Base-by-base conservation (phyloP, 2,797 vertebrate species). In the Micropoecilia bifurca region DNA sequence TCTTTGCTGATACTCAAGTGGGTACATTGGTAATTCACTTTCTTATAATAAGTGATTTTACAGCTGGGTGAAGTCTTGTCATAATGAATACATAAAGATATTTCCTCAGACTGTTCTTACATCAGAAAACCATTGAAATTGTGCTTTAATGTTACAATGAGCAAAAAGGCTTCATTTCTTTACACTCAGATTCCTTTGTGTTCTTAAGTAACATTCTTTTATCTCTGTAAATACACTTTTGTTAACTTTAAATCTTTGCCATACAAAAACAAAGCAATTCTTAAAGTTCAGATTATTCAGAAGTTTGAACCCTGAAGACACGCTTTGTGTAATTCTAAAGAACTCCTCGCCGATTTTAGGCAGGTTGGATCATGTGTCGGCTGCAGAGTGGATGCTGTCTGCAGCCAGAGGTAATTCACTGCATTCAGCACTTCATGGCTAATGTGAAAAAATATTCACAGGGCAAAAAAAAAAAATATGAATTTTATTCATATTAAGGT, bases 361-460 rank as follows among this genome's bases (percentile, higher is more conserved):
- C 71, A 81, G 73, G 81, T 87, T 80, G 57, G 25, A 68, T 80
- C 80, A 12, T 55, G 87, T 69, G 33, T 61, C 77, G 73, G 73
- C 75, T 50, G 39, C 12, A 81, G 71, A 84, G 59, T 2, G 50
- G 82, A 80, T 61, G 78, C 72, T 13, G 25, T 61, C 48, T 84
- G 74, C 50, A 80, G 77, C 85, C 46, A 53, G 55, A 76, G 78
- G 85, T 66, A 6, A 63, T 48, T 80, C 20, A 48, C 55, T 41
- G 41, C 39, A 63, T 33, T 39, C 41, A 41, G 75, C 2, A 2
- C 71, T 82, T 33, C 75, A 5, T 55, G 68, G 82, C 71, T 43
- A 30, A 16, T 59, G 20, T 46, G 43, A 80, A 74, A 33, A 68
- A 41, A 13, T 41, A 25, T 41, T 68, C 63, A 25, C 8, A 43